Evolutionary conservation across 1,140 invertebrate species (phyloP).

Genomic region (Sinella curviseta): DNA sequence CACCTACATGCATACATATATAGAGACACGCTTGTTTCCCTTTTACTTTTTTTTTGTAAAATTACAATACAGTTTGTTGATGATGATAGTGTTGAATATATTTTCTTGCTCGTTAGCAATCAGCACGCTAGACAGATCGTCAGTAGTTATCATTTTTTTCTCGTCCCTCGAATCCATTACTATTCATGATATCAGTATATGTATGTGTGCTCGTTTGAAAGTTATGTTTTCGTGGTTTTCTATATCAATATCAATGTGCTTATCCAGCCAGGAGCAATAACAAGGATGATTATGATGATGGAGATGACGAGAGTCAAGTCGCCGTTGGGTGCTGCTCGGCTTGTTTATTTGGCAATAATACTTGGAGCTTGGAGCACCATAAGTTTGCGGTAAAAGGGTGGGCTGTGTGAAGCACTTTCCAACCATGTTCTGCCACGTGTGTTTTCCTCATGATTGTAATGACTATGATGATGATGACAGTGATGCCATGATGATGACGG

Average conservation of each 20-base stretch:
- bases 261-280: conserved; percentile 24
- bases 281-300: background rate
- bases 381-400: conserved; percentile 20
- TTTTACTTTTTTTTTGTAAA: too few species aligned
- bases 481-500: background rate
- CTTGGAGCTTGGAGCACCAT: background rate
- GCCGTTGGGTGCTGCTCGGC: background rate
- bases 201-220: too few species aligned
- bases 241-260: background rate
- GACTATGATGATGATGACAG: conserved; percentile 20
- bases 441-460: conserved; percentile 19
- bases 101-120: background rate
- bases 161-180: too few species aligned
- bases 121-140: background rate
- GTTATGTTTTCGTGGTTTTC: too few species aligned
- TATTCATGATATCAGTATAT: too few species aligned
- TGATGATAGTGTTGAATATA: background rate
- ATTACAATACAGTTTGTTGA: background rate
- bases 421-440: conserved; percentile 17
- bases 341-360: background rate
- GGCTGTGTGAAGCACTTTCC: background rate
- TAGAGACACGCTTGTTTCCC: too few species aligned
- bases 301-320: conserved; percentile 18
- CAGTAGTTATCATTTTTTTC: background rate
- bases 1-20: too few species aligned